Evolutionary conservation across 1,140 invertebrate species (phyloP).

Genomic region (Eriosoma lanigerum): DNA sequence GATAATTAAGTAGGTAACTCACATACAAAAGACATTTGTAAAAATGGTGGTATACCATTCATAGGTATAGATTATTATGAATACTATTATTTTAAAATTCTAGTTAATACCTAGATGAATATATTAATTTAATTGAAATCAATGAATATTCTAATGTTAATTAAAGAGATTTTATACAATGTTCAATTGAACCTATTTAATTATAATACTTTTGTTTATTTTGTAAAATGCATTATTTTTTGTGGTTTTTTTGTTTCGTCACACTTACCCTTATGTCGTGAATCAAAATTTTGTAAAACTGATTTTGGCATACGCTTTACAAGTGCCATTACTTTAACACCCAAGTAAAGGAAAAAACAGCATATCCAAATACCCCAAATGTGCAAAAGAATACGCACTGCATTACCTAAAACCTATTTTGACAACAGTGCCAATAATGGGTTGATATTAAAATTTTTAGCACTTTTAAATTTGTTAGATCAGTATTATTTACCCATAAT

Average conservation of each 20-base stretch:
- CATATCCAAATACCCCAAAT: constrained; percentile 65
- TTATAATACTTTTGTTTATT: too few species aligned
- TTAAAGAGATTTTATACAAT: too few species aligned
- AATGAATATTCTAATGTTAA: too few species aligned
- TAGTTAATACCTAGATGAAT: too few species aligned
- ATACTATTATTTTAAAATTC: too few species aligned
- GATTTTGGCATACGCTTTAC: constrained; percentile 60
- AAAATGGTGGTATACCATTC: too few species aligned
- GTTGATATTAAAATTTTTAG: not conserved
- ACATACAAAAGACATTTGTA: too few species aligned
- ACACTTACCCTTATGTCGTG: constrained; percentile 61
- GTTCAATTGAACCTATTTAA: too few species aligned
- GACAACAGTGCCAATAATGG: too few species aligned
- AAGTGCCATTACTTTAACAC: constrained; percentile 61
- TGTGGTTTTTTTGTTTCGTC: not conserved
- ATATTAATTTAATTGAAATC: too few species aligned
- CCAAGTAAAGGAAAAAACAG: constrained; percentile 63
- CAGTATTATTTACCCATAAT: constrained; percentile 16
- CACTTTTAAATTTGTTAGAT: not conserved
- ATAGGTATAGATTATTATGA: too few species aligned
- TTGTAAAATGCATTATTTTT: not conserved
- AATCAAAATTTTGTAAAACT: constrained; percentile 59
- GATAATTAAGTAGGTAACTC: too few species aligned
- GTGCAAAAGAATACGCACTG: constrained; percentile 64
- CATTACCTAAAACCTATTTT: constrained; percentile 60